Base-by-base conservation (phyloP, 64 coral and sea anemone species). In the Actinia tenebrosa region DNA sequence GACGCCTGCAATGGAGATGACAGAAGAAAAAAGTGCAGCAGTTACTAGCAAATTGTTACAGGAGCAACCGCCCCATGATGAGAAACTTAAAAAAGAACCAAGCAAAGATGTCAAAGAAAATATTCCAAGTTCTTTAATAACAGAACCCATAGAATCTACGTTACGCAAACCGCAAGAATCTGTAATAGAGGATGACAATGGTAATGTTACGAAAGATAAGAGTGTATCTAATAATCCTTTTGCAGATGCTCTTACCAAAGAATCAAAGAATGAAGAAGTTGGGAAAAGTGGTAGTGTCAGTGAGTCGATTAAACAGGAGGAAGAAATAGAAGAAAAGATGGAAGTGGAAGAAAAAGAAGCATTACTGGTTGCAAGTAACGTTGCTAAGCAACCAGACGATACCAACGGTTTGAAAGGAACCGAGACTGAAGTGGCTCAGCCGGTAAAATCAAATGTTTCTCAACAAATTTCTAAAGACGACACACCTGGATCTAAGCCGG, bases 111-210 rank as follows among this genome's bases (percentile, higher is more conserved):
- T 1, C 11, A 30, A 75, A 37, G 25, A 75, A 75, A 13, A 75
- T 3, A 42, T 42, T 75, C 22, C 2, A 3, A 0, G 1, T 30
- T 8, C 69, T 14, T 75, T 25, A 26, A 37, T 25, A 75, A 10
- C 69, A 30, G 26, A 66, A 66, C 7, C 69, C 19, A 42, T 42
- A 13, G 69, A 75, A 30, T 10, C 69, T 30, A 26, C 69, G 5
- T 14, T 1, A 25, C 0, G 11, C 58, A 82, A 89, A 44, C 44
- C 88, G 26, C 60, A 89, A 77, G 84, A 84, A 84, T 84, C 77
- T 58, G 50, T 56, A 20, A 18, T 64, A n/a, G 88, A 89, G 9
- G 66, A 53, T 18, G 77, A 30, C 56, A 20, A 20, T 0, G 54
- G 0, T 89, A 44, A 50, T 66, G 52, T 18, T 64, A 44, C 60